A percentile compares a stretch with the other conserved stretches of the same genome.
These are phyloP conservation scores for Drosophila ironensis DNA, from an alignment of 1,140 invertebrate genomes.

Conservation along the genomic window DNA sequence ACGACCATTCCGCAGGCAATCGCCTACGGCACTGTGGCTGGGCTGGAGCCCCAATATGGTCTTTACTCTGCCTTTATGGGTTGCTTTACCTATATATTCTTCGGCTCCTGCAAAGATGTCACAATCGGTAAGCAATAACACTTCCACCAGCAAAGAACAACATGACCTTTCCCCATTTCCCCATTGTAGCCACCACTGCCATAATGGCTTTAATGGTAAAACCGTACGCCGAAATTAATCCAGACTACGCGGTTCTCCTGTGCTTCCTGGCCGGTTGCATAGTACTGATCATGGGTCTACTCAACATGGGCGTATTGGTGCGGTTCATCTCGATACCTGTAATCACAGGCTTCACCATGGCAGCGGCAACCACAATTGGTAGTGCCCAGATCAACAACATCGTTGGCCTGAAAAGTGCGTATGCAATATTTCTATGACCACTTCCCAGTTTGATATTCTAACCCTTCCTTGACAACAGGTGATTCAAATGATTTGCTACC, in stretches of 20 bases:
- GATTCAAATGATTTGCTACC: conserved; percentile 84
- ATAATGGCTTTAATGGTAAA: conserved; percentile 90
- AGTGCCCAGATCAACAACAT: conserved; percentile 91
- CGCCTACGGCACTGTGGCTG: conserved; percentile 91
- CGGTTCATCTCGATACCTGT: conserved; percentile 95
- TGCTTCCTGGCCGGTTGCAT: conserved; percentile 91
- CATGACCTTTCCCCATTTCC: no score
- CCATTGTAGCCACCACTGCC: conserved; percentile 87
- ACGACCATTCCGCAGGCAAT: conserved; percentile 94
- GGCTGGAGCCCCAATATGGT: conserved; percentile 83
- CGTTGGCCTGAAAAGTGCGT: conserved; percentile 85
- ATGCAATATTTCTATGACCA: not conserved
- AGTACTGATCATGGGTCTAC: conserved; percentile 88
- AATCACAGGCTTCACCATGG: conserved; percentile 94
- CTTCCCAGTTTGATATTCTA: not conserved
- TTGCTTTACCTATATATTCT: conserved; percentile 91
- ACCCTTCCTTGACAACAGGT: conserved; percentile 46
- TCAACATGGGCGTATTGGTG: conserved; percentile 93
- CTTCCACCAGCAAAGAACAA: no score
- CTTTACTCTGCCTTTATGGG: conserved; percentile 94
- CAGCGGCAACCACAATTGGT: conserved; percentile 93
- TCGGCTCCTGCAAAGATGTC: conserved; percentile 94
- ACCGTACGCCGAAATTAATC: conserved; percentile 85
- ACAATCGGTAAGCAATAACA: conserved; percentile 84
- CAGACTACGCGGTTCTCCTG: conserved; percentile 90